Conservation (phyloP, 2,113 vertebrate species). For the Toxotes jaculatrix region DNA sequence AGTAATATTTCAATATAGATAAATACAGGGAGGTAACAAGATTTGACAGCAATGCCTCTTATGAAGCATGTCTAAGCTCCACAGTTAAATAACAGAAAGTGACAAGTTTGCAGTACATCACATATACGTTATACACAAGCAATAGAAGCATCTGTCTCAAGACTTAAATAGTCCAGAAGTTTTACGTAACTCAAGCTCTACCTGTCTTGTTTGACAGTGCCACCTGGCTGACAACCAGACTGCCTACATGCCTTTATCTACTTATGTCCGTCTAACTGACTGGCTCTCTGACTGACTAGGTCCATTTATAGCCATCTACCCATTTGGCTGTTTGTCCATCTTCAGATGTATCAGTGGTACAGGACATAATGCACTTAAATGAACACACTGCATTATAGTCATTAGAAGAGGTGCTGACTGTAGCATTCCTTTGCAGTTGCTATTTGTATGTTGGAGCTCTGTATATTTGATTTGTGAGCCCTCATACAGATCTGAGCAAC, state of each 20-base stretch:
- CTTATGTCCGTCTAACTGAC: background rate
- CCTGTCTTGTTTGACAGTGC: background rate
- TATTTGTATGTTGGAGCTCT: background rate
- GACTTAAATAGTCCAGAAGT: background rate
- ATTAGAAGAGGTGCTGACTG: constrained; percentile 14
- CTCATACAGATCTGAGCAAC: constrained; percentile 16
- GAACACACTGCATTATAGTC: constrained; percentile 37
- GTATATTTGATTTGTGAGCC: constrained; percentile 29
- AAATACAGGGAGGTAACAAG: background rate
- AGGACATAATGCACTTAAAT: constrained; percentile 33
- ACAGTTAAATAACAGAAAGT: background rate
- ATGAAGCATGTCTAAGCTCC: background rate
- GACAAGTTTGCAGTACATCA: background rate
- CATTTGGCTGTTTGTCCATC: constrained; percentile 24
- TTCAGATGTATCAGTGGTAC: constrained; percentile 6
- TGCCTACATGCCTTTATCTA: background rate
- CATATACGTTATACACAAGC: background rate
- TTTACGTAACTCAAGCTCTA: background rate
- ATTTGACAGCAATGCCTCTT: constrained; percentile 8
- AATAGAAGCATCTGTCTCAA: background rate
- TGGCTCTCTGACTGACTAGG: background rate
- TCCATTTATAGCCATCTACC: constrained; percentile 36
- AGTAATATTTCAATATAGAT: constrained; percentile 3
- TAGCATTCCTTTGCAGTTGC: background rate
- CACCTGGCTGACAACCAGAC: background rate